Evolutionary conservation across 2,888 invertebrate species (phyloP), one percentile per base, ranked within the genome.

Genomic region (Pheosia gnoma): DNA sequence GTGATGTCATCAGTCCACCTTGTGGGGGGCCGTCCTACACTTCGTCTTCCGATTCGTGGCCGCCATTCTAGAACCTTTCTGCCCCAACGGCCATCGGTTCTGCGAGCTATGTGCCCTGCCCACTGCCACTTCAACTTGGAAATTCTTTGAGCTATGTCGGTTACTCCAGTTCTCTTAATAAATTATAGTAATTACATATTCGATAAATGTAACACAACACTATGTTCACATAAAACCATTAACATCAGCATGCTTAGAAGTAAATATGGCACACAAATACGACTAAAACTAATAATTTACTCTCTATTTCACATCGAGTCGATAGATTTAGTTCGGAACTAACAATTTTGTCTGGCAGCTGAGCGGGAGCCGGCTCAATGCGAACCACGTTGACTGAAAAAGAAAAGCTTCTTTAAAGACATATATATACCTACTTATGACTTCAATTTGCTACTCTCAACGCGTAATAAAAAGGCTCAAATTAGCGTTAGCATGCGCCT

Each of bases 311-410:
- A 74, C 72, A 77, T 66, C 77, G 80, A 60, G 67, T 60, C 55
- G 88, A 82, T 53, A 74, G 69, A 76, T 84, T 91, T 49, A 82
- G 71, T 74, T 90, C 84, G 52, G 84, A 75, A 65, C 89, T 89
- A 71, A 91, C 80, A 58, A 92, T 90, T 86, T 91, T 91, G 65
- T 91, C 90, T 0, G 93, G 92, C 58, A 92, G 79, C 72, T 93
- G 92, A 41, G 94, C 91, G 6, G 93, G 93, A 49, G 86, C 78
- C 1, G 91, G 90, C 72, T 92, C 91, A 61, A 86, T 79, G n/a
- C 90, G 88, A 8, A 93, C 85, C 39, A 93, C 89, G 78, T 89
- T 93, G 55, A 93, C 94, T 91, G 90, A 49, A 89, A 90, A 69
- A 76, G 67, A 77, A 78, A 73, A 67, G 25, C 10, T 57, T 25